Evolutionary conservation across 2,888 invertebrate genomes (phyloP).

Genomic region (Nasonia oneida): DNA sequence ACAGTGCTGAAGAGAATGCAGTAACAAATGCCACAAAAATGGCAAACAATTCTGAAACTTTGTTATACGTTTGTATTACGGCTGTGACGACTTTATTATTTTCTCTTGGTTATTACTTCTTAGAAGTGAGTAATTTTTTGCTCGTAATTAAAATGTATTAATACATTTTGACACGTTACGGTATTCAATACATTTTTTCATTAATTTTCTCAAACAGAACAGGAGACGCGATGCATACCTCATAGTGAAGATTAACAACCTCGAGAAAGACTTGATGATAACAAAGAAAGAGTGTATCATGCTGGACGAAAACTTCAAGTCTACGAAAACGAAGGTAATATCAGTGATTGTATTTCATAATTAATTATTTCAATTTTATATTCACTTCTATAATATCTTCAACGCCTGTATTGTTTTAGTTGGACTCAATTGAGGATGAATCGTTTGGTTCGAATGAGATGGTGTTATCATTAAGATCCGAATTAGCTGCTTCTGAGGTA

Average conservation of each 20-base stretch:
- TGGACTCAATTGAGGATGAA: slow-evolving; percentile 85
- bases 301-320: slow-evolving; percentile 80
- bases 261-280: slow-evolving; percentile 83
- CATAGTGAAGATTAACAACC: slow-evolving; percentile 84
- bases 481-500: slow-evolving; percentile 82
- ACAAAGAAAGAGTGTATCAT: slow-evolving; percentile 81
- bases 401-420: slow-evolving; percentile 64
- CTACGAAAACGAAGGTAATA: slow-evolving; percentile 75
- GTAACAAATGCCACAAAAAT: slow-evolving; percentile 64
- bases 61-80: slow-evolving; percentile 84
- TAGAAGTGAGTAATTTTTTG: slow-evolving; percentile 80
- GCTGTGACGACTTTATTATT: slow-evolving; percentile 87
- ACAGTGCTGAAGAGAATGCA: slow-evolving; percentile 64
- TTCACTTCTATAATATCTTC: slow-evolving; percentile 55
- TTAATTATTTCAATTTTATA: not conserved
- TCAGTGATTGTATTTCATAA: slow-evolving; percentile 40
- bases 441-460: slow-evolving; percentile 87
- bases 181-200: not conserved
- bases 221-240: slow-evolving; percentile 86
- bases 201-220: slow-evolving; percentile 76
- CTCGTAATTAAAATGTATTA: not conserved
- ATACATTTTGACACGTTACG: not conserved
- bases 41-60: slow-evolving; percentile 70
- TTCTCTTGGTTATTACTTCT: slow-evolving; percentile 88
- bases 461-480: slow-evolving; percentile 84